A percentile compares a stretch with the other conserved stretches of the same genome.
Evolutionary conservation across 2,797 vertebrate species (phyloP).

Genomic region (Pipistrellus pipistrellus): DNA sequence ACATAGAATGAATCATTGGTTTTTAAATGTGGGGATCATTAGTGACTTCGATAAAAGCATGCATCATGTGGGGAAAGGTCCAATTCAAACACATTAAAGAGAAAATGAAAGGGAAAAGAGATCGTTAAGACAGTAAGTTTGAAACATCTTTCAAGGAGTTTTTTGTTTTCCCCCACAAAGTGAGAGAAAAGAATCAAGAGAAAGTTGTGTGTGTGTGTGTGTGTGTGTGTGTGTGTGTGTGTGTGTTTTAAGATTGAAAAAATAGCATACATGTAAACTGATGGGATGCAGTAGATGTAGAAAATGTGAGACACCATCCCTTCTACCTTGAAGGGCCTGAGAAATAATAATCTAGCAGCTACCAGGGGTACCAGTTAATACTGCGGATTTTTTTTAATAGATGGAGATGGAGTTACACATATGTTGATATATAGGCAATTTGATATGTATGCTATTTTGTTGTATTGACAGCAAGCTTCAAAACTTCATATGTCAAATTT

Average conservation of each 20-base stretch:
- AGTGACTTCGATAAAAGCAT: background rate
- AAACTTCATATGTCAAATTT: too few species aligned
- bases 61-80: background rate
- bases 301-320: background rate
- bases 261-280: background rate
- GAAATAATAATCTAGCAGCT: background rate
- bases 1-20: background rate
- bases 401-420: too few species aligned
- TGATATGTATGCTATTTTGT: too few species aligned
- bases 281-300: background rate
- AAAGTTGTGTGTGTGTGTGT: background rate
- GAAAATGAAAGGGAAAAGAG: background rate
- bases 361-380: too few species aligned
- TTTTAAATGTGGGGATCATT: background rate
- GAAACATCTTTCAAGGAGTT: background rate
- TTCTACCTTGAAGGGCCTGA: background rate
- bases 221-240: background rate
- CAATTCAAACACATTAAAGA: background rate
- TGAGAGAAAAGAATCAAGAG: background rate
- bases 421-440: too few species aligned
- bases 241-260: background rate
- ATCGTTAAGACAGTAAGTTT: background rate
- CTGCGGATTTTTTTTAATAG: too few species aligned
- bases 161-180: background rate
- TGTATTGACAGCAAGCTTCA: too few species aligned